These are phyloP conservation scores for Gallinago paraguaiae DNA, from an alignment of 2,113 vertebrate species.

Conservation along the genomic window DNA sequence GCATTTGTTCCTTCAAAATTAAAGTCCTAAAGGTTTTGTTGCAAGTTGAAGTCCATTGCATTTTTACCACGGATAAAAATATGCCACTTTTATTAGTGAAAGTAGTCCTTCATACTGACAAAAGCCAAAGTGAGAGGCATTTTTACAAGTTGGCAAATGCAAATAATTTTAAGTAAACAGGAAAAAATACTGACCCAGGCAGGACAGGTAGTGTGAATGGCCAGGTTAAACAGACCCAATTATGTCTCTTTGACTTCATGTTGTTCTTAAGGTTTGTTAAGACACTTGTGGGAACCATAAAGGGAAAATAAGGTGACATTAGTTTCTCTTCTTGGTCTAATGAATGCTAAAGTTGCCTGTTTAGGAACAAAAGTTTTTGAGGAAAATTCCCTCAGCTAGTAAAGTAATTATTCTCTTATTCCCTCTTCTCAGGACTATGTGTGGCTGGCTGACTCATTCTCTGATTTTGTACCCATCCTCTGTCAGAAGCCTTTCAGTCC, in stretches of 20 bases:
- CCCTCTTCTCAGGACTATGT: background rate
- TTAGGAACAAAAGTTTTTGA: background rate
- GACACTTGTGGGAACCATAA: background rate
- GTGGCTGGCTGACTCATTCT: background rate
- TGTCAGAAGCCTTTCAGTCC: background rate
- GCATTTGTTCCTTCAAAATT: background rate
- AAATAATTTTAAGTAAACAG: background rate
- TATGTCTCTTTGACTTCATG: background rate
- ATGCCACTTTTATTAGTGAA: background rate
- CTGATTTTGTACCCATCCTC: background rate
- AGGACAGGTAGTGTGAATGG: background rate
- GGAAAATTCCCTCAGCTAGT: fast-evolving
- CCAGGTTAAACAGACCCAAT: background rate
- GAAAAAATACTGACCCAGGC: background rate
- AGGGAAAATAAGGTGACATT: background rate
- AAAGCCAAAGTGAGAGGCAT: background rate
- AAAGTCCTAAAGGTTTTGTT: background rate
- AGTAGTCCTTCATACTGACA: background rate
- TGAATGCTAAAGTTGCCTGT: background rate
- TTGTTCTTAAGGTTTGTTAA: background rate
- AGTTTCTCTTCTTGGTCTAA: background rate
- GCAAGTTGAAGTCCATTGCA: background rate
- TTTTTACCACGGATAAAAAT: background rate
- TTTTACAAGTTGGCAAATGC: background rate
- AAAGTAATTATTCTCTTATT: background rate